Evolutionary conservation across 2,113 vertebrate species (phyloP), one percentile per base, ranked within the genome.

Genomic region (Lamprologus lemairii): DNA sequence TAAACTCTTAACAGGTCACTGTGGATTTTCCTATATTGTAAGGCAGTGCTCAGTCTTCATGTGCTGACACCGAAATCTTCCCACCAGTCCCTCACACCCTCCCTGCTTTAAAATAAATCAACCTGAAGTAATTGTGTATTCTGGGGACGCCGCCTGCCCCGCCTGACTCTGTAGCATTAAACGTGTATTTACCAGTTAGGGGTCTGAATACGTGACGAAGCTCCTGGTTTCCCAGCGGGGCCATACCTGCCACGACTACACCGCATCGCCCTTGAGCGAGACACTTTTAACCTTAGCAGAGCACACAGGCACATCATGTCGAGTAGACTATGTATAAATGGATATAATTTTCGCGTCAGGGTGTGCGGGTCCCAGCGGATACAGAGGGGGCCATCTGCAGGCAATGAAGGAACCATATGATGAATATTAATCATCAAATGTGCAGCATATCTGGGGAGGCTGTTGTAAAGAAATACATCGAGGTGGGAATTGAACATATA

Each of bases 391-490:
- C 55, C 60, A 82, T 88, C 90, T 89, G 83, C 65, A 84, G 83
- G 86, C 86, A 60, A 83, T 37, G 71, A 23, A 87, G 81, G 84
- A 89, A 78, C 82, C 75, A 73, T 63, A 88, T 53, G 80, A 94
- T 94, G 83, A 95, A 94, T 96, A 95, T 91, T 93, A 89, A 96
- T 92, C 71, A 80, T 86, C 33, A 60, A 58, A 85, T 89, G 83
- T 86, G 89, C 82, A 80, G 13, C 12, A 81, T 55, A 87, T 80
- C 71, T 79, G 49, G 31, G 55, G 45, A 84, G 31, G 53, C 54
- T 81, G 65, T 37, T 35, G 87, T 79, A 31, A 79, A 82, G 68
- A 42, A 86, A 82, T 26, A 85, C 81, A 89, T 45, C 4, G 9
- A 17, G 81, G 87, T 63, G 31, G 55, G 31, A 42, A 63, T 81